These are phyloP conservation scores for Bursaphelenchus mucronatus DNA, from an alignment of 1,140 invertebrate genomes.

Conservation along the genomic window DNA sequence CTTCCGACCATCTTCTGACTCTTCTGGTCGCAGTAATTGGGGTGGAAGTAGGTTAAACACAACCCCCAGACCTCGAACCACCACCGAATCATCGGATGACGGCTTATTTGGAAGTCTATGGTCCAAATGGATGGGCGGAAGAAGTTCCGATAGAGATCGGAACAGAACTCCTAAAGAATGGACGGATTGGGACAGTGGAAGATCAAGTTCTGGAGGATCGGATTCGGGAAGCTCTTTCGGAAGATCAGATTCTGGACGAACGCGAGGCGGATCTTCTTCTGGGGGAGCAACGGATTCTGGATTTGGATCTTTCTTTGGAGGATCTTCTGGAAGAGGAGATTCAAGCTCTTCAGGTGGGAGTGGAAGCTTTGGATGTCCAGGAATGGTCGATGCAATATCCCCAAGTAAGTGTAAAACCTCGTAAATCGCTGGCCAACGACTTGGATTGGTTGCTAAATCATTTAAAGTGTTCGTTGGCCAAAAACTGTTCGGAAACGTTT, in stretches of 20 bases:
- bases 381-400: neutral
- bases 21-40: constrained; percentile 26
- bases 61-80: constrained; percentile 5
- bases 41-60: neutral
- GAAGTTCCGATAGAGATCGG: constrained; percentile 14
- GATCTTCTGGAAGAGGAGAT: constrained; percentile 1
- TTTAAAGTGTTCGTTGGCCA: too few species aligned
- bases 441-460: neutral
- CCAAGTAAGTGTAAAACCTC: neutral
- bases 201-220: neutral
- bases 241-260: too few species aligned
- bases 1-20: constrained; percentile 27
- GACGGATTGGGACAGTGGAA: neutral
- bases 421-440: constrained; percentile 4
- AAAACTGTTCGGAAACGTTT: too few species aligned
- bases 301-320: too few species aligned
- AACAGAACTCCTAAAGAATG: constrained; percentile 15
- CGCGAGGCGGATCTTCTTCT: too few species aligned
- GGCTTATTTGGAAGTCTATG: constrained; percentile 14
- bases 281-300: too few species aligned
- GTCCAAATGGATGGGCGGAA: constrained; percentile 15
- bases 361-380: neutral
- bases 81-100: constrained; percentile 7
- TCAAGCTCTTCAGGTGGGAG: constrained; percentile 27
- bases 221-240: neutral